Evolutionary conservation across 2,888 invertebrate species (phyloP).

Genomic region (Oxyscelio sp.): DNA sequence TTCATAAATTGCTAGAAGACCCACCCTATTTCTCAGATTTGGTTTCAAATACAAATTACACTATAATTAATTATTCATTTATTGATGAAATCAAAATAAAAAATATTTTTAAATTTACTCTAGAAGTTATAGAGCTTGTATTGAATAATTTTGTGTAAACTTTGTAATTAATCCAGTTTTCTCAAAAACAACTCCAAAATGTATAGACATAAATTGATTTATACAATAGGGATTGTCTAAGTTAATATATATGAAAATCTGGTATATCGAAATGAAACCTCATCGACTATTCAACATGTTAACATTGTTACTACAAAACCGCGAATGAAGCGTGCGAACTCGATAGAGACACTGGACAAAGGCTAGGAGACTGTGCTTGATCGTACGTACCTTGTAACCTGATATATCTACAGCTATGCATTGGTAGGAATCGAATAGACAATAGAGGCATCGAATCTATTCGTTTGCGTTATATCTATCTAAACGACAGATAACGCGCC

Average conservation of each 20-base stretch:
- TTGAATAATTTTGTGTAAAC: no score
- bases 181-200: no score
- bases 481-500: constrained; percentile 64
- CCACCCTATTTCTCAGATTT: no score
- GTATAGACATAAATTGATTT: not conserved
- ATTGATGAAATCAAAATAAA: no score
- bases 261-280: constrained; percentile 52
- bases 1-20: no score
- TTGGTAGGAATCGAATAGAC: constrained; percentile 60
- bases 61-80: no score
- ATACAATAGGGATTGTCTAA: constrained; percentile 22
- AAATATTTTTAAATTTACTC: no score
- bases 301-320: constrained; percentile 53
- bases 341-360: constrained; percentile 47
- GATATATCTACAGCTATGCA: constrained; percentile 60
- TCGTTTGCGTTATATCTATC: constrained; percentile 67
- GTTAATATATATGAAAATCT: constrained; percentile 52
- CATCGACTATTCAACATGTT: no score
- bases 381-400: constrained; percentile 63
- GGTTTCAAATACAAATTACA: no score
- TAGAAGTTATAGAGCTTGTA: no score
- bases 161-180: no score
- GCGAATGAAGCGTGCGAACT: constrained; percentile 55
- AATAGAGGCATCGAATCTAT: constrained; percentile 70
- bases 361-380: constrained; percentile 58